Evolutionary conservation across 2,113 vertebrate species (phyloP), one percentile per base, ranked within the genome.

Genomic region (Catharus minimus): DNA sequence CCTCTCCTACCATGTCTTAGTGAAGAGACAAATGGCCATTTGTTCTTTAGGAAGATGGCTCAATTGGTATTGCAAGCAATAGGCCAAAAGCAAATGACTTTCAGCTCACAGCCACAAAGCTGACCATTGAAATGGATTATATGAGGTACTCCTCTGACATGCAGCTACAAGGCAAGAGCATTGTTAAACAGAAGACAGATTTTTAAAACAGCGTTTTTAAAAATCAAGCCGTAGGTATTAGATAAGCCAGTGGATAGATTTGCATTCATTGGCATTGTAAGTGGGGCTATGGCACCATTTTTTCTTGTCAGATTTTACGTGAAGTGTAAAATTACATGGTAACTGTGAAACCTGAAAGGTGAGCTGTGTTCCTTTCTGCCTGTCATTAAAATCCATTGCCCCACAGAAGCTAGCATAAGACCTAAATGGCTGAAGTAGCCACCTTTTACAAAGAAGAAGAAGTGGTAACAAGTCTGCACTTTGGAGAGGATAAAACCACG

Each of bases 141-240:
- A 32, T 10, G 17, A 66, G 33, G 2, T 83, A 47, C 43, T 75
- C 10, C 15, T 87, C 49, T 75, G 41, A 22, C 30, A 5, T 43
- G n/a, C 23, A 47, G 44, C 17, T 72, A 13, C 27, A 38, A 67
- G 75, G 17, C 47, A 47, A 43, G 16, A 46, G 18, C 33, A 44
- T 9, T 4, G 13, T 57, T 92, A 71, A 87, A 66, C 15, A 56
- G 67, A 78, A n/a, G 47, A 53, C 11, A 44, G 7, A 52, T 36
- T 38, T 1, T 53, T 61, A 71, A 10, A 1, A 0, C 13, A 38
- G 7, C 16, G 21, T 14, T 32, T 69, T 52, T 44, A 2, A 0
- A 53, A 72, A 72, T 18, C 27, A 72, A 11, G 5, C 7, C 27
- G 14, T n/a, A 21, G 9, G 27, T 62, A 32, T 6, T 21, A 14